phyloP scores from a whole-genome alignment of 2,888 invertebrate species.

The Agrotis segetum region DNA sequence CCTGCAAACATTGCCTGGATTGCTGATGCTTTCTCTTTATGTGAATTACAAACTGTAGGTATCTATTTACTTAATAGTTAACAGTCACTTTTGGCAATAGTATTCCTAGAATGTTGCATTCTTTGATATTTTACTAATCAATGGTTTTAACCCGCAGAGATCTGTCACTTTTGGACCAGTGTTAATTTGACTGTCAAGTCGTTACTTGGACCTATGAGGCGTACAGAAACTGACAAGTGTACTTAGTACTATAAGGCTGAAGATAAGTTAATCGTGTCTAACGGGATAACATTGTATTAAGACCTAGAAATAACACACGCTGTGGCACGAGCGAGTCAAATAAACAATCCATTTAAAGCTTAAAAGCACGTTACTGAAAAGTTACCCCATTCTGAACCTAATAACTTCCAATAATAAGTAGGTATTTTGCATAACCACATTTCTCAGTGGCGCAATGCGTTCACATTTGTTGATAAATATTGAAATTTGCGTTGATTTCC shows the following conservation, averaged over 20 bases:
- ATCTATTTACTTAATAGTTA: too few relatives aligned
- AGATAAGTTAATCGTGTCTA: slow-evolving; percentile 6
- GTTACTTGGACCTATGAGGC: too few relatives aligned
- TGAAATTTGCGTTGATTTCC: slow-evolving; percentile 78
- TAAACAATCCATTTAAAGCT: slow-evolving; percentile 34
- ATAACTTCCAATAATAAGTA: slow-evolving; percentile 68
- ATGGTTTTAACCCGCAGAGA: too few relatives aligned
- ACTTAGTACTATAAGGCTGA: neutral
- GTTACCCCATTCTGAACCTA: slow-evolving; percentile 70
- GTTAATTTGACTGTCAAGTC: too few relatives aligned
- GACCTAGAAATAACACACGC: slow-evolving; percentile 27
- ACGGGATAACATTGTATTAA: neutral
- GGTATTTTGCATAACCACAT: slow-evolving; percentile 77
- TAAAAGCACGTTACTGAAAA: slow-evolving; percentile 37
- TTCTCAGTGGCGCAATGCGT: slow-evolving; percentile 74
- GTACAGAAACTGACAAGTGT: too few relatives aligned
- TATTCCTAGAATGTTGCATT: too few relatives aligned
- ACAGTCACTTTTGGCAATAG: too few relatives aligned
- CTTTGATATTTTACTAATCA: too few relatives aligned
- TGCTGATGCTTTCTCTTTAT: too few relatives aligned
- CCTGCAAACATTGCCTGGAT: too few relatives aligned
- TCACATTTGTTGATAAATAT: slow-evolving; percentile 85
- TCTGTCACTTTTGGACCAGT: too few relatives aligned
- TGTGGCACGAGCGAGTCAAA: neutral
- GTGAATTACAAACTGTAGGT: too few relatives aligned